Evolutionary conservation across 2,113 vertebrate species (phyloP), one percentile per base, ranked within the genome.

Genomic region (Vimba vimba): DNA sequence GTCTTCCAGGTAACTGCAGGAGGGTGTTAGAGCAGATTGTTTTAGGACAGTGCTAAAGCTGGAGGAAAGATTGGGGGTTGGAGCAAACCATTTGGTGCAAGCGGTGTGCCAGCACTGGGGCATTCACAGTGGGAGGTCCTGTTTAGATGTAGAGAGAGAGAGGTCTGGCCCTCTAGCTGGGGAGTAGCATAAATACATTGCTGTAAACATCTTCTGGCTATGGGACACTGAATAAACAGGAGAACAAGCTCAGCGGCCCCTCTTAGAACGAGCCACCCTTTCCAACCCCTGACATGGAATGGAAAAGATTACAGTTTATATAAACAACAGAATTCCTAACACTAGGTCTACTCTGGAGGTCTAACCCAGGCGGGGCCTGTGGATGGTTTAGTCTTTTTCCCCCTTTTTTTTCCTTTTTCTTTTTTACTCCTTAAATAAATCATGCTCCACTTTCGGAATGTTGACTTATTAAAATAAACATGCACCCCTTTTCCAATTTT

Each of bases 221-320:
- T 94, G 93, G 93, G 91, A 91, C 92, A 88, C 92, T 94, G 93
- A 93, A 94, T 95, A 96, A 96, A 96, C 95, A 96, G 91, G 94
- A 94, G 93, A 94, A 91, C 92, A 89, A 90, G 92, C 93, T 93
- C 92, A 90, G 89, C 89, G 86, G 89, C 88, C 89, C 89, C 90
- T 86, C 91, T 84, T 90, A 90, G 84, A 89, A 89, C 71, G 82
- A 82, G 84, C 91, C 71, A 79, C 85, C 90, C 93, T 90, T 92
- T 88, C 90, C 92, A 91, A 91, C 89, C 93, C 88, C 93, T 88
- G 90, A 95, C 94, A 91, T 89, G 92, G 88, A 95, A 94, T 96
- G 95, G 94, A 96, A 95, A 95, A 95, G 95, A 95, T 96, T 95
- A 96, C 94, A 95, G 93, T 94, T 95, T 94, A 94, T 93, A 94